Base-by-base conservation (phyloP, 2,113 vertebrate genomes). In the Sclerurus mexicanus region DNA sequence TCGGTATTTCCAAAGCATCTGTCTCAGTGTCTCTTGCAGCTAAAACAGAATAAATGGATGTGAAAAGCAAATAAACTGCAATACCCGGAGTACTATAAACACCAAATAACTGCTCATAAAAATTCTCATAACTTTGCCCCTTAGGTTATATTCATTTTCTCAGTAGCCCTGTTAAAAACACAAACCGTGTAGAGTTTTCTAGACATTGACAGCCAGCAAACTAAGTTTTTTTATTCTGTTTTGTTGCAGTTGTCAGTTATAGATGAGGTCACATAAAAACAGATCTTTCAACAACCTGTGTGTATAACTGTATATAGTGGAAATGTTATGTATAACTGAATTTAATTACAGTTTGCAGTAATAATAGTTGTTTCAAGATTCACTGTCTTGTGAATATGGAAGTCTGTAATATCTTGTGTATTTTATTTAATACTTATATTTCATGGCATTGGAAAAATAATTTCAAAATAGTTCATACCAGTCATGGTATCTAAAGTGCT, bases 31-130 rank as follows among this genome's bases (percentile, higher is more conserved):
- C 55, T 94, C 71, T 79, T 33, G 47, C 39, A 89, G 27, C 87
- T 87, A 81, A 85, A 86, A 59, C 42, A 90, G 72, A 88, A 80
- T 79, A 94, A 93, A 56, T 78, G 80, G 68, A 82, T 77, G 53
- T 83, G 90, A 88, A 94, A 94, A 91, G 58, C 85, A 94, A 93
- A 93, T 86, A 92, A 91, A 85, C 12, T 24, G 31, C 46, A 19
- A 59, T 83, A 85, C 25, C 59, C 59, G 80, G 79, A 96, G 82
- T 72, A n/a, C 87, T 58, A 71, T 95, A 95, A 93, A 96, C 58
- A 69, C 25, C 56, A 85, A 88, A 76, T 71, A 93, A 55, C n/a
- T 62, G 56, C 79, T 93, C 59, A 42, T 96, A 95, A 94, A 96
- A 92, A 67, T 78, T 89, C 73, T 90, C 12, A 52, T 75, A 80